A percentile compares a stretch with the other conserved stretches of the same genome.
These are phyloP conservation scores for Apodemus agrarius DNA, from an alignment of 2,797 vertebrate species.

Conservation along the genomic window DNA sequence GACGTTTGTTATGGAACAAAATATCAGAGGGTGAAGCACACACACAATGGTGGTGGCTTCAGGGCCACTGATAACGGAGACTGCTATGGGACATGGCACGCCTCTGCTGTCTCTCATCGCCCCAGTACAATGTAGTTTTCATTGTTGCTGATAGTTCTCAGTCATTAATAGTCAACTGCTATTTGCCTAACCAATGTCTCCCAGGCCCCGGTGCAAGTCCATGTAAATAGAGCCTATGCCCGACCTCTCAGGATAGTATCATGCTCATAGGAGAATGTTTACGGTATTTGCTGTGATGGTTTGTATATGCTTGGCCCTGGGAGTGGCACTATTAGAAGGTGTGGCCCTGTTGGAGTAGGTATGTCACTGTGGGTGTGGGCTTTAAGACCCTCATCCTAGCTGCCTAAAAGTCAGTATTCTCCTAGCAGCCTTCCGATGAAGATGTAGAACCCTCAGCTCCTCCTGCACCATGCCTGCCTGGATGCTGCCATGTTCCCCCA, in stretches of 20 bases:
- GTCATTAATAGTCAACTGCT: neutral
- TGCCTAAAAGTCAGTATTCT: too few relatives aligned
- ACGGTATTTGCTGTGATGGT: too few relatives aligned
- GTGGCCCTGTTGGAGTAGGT: too few relatives aligned
- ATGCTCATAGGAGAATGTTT: rapidly evolving
- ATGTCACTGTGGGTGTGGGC: too few relatives aligned
- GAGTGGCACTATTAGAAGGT: too few relatives aligned
- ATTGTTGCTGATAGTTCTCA: neutral
- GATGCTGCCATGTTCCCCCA: too few relatives aligned
- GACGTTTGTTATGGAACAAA: neutral
- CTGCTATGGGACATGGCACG: rapidly evolving
- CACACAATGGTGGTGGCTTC: rapidly evolving
- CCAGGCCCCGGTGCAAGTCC: neutral
- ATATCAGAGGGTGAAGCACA: neutral
- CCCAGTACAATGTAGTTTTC: neutral
- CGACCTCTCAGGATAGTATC: rapidly evolving
- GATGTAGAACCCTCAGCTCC: too few relatives aligned
- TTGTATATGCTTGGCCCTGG: too few relatives aligned
- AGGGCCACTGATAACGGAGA: rapidly evolving
- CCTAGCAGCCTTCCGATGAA: too few relatives aligned
- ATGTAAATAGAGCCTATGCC: too few relatives aligned
- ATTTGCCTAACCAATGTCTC: neutral
- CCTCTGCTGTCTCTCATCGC: neutral
- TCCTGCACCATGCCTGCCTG: too few relatives aligned
- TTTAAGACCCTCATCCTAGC: too few relatives aligned